A percentile compares a stretch with the other conserved stretches of the same genome.
phyloP scores from a whole-genome alignment of 2,113 vertebrate species.

The Colius striatus region DNA sequence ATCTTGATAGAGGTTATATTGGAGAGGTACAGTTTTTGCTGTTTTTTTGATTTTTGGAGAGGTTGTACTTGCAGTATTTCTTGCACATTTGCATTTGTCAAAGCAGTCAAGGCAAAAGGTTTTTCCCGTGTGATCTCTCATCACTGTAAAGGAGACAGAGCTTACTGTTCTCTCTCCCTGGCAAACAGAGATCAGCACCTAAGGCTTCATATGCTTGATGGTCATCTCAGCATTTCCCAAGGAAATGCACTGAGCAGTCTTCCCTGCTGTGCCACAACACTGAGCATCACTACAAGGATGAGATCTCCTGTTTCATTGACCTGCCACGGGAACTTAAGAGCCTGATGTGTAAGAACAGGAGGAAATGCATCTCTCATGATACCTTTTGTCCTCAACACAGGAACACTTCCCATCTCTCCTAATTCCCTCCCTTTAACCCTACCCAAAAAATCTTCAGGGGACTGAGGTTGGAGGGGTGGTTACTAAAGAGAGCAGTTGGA shows the following conservation, averaged over 20 bases:
- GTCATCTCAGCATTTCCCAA: not conserved
- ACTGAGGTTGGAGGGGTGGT: not conserved
- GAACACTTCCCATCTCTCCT: not conserved
- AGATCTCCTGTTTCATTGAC: not conserved
- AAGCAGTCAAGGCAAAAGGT: not conserved
- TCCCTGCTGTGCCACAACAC: rapidly evolving
- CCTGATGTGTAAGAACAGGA: not conserved
- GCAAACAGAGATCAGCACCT: not conserved
- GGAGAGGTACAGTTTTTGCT: no score
- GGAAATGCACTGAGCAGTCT: not conserved
- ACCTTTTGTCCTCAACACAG: not conserved
- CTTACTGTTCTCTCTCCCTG: not conserved
- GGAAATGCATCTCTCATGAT: not conserved
- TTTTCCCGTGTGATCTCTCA: not conserved
- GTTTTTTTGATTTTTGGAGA: no score
- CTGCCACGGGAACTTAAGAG: not conserved
- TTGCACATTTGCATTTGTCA: not conserved
- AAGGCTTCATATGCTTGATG: not conserved
- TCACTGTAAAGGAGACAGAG: not conserved
- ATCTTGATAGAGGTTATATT: not conserved
- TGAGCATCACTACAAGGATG: not conserved
- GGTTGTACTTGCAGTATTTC: not conserved
- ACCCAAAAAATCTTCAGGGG: not conserved
- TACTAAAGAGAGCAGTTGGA: not conserved
- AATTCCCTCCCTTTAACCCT: not conserved